These are phyloP conservation scores for Leptothorax acervorum DNA, from an alignment of 2,888 invertebrate genomes.

Conservation along the genomic window DNA sequence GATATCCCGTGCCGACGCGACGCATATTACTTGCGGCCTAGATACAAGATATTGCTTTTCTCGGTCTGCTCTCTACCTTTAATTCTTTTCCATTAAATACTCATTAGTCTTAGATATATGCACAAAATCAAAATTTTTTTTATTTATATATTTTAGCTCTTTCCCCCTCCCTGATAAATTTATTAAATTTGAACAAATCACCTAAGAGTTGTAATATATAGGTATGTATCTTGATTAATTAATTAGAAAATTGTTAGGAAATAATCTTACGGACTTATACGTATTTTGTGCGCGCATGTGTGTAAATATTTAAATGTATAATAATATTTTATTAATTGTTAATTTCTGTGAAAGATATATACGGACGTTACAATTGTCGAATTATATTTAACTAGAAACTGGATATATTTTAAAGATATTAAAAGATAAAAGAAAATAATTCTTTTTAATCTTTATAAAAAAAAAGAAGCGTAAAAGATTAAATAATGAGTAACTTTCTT, in stretches of 20 bases:
- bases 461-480: background rate
- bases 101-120: conserved; percentile 60
- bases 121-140: background rate
- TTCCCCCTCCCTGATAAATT: too few relatives aligned
- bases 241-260: background rate
- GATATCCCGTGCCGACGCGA: conserved; percentile 73
- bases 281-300: background rate
- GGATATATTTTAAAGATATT: background rate
- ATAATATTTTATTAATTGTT: background rate
- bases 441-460: background rate
- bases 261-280: background rate
- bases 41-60: conserved; percentile 61
- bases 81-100: conserved; percentile 65
- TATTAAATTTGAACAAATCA: background rate
- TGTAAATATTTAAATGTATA: background rate
- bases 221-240: background rate
- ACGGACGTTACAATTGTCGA: background rate
- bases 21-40: conserved; percentile 63
- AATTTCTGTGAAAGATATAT: background rate
- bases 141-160: background rate
- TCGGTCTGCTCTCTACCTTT: background rate
- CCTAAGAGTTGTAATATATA: background rate
- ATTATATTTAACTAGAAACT: background rate
- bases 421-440: background rate
- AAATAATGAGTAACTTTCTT: background rate